A percentile compares a stretch with the other conserved stretches of the same genome.
These are phyloP conservation scores for Apis mellifera DNA, from an alignment of 1,140 invertebrate genomes.

Conservation along the genomic window Amel_HAv3.1 CM009938.2:5138001-5138500, in stretches of 20 bases:
- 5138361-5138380: background rate
- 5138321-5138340: background rate
- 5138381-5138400: background rate
- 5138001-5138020: background rate
- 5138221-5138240: background rate
- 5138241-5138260: constrained; percentile 1
- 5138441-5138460: background rate
- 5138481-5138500: background rate
- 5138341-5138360: background rate
- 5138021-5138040: background rate
- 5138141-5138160: constrained; percentile 17
- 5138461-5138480: background rate
- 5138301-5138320: background rate
- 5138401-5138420: background rate
- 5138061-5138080: background rate
- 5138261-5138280: background rate
- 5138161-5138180: background rate
- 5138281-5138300: background rate
- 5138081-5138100: background rate
- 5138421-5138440: background rate
- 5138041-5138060: background rate
- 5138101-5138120: too few relatives aligned
- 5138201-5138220: constrained; percentile 3
- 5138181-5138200: background rate
- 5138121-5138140: background rate